Conservation (phyloP, 2,888 invertebrate genomes). For the Melanargia galathea region DNA sequence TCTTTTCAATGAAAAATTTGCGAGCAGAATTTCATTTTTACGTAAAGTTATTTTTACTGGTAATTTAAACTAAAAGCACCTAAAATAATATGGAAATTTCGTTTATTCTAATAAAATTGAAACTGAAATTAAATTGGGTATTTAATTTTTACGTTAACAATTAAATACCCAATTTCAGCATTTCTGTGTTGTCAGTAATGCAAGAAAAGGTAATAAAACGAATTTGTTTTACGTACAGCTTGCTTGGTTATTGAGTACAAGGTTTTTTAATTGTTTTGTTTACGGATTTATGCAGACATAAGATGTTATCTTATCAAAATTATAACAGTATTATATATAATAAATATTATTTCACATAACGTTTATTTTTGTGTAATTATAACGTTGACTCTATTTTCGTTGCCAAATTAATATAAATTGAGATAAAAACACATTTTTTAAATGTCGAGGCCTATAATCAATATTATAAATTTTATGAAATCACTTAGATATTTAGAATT, state of each 20-base stretch:
- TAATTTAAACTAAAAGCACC: neutral
- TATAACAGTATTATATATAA: neutral
- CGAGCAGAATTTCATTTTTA: neutral
- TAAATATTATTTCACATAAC: neutral
- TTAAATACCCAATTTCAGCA: neutral
- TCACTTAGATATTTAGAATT: no score
- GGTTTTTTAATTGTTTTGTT: neutral
- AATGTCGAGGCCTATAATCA: no score
- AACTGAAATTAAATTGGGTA: neutral
- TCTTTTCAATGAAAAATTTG: conserved; percentile 42
- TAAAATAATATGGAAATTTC: neutral
- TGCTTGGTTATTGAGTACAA: neutral
- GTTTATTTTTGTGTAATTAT: neutral
- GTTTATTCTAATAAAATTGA: neutral
- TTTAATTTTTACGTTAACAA: neutral
- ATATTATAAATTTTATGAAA: no score
- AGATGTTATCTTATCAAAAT: neutral
- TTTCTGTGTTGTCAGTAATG: neutral
- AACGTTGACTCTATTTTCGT: no score
- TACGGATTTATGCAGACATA: neutral
- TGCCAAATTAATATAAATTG: no score
- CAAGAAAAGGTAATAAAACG: neutral
- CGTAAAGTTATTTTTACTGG: neutral
- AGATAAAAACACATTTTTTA: no score
- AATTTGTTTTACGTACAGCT: neutral